Conservation (phyloP, 2,113 vertebrate species). For the Microcebus griseorufus region DNA sequence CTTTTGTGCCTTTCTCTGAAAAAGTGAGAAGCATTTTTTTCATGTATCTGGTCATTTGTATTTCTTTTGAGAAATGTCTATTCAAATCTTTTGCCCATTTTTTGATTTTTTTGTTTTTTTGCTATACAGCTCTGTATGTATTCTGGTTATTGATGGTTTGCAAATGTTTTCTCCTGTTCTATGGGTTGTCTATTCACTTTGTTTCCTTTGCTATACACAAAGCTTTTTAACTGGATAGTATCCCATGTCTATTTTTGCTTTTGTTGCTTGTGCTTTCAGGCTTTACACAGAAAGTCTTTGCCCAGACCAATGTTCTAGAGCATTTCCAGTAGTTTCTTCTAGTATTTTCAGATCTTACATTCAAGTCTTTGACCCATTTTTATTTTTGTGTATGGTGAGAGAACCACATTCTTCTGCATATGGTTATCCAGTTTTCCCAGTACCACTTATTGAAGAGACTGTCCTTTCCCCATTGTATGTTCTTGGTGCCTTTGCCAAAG, state of each 20-base stretch:
- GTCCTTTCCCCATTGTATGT: no score
- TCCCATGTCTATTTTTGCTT: background rate
- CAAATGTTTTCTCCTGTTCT: background rate
- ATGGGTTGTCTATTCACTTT: background rate
- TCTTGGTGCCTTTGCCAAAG: no score
- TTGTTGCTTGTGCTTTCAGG: background rate
- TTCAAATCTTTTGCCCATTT: background rate
- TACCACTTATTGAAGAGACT: no score
- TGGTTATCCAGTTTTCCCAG: no score
- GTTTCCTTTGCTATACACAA: background rate
- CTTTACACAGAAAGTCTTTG: background rate
- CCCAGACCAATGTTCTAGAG: background rate
- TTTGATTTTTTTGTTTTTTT: no score
- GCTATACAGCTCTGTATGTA: background rate
- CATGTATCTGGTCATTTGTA: background rate
- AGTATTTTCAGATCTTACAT: background rate
- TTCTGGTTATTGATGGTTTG: background rate
- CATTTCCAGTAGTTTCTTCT: background rate
- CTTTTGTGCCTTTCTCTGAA: background rate
- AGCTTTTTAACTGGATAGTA: background rate
- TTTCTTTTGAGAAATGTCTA: background rate
- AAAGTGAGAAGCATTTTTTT: background rate
- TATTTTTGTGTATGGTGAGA: no score
- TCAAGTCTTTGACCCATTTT: no score
- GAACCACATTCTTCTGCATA: no score